A percentile compares a stretch with the other conserved stretches of the same genome.
These are phyloP conservation scores for Uria aalge DNA, from an alignment of 2,113 vertebrate species.

Conservation along the genomic window DNA sequence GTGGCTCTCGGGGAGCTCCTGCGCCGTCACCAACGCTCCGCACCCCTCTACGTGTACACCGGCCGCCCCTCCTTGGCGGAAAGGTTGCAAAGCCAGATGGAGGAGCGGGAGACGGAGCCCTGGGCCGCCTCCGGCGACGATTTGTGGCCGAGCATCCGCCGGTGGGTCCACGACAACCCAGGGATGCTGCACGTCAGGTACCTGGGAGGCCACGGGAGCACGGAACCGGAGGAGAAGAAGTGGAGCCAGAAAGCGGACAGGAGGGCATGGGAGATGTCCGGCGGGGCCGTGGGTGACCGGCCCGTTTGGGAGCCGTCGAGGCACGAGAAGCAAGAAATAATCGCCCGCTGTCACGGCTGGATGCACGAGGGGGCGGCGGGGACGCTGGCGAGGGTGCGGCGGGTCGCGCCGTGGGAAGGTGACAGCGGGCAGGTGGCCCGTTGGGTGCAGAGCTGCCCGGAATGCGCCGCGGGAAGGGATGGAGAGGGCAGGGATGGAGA, in stretches of 20 bases:
- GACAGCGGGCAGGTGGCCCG: accelerated
- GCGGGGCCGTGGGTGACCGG: accelerated
- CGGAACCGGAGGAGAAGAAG: neutral
- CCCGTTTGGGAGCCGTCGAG: neutral
- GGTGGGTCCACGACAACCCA: neutral
- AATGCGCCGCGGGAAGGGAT: accelerated
- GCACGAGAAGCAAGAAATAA: neutral
- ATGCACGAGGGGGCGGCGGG: neutral
- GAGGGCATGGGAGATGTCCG: neutral
- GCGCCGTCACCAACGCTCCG: accelerated
- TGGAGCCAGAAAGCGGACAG: neutral
- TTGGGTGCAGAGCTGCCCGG: neutral
- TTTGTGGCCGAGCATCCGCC: neutral
- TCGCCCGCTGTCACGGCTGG: neutral
- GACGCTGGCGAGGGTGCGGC: neutral
- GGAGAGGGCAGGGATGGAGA: no score
- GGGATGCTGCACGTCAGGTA: neutral
- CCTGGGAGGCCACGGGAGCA: accelerated
- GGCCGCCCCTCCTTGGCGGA: neutral
- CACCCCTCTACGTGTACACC: neutral
- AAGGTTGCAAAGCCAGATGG: accelerated
- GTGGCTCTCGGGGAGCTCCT: neutral
- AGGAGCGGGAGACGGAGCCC: accelerated
- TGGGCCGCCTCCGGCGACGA: accelerated
- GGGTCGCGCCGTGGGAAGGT: neutral